Base-by-base conservation (phyloP, 64 coral and sea anemone species). In the Pocillopora damicornis region DNA sequence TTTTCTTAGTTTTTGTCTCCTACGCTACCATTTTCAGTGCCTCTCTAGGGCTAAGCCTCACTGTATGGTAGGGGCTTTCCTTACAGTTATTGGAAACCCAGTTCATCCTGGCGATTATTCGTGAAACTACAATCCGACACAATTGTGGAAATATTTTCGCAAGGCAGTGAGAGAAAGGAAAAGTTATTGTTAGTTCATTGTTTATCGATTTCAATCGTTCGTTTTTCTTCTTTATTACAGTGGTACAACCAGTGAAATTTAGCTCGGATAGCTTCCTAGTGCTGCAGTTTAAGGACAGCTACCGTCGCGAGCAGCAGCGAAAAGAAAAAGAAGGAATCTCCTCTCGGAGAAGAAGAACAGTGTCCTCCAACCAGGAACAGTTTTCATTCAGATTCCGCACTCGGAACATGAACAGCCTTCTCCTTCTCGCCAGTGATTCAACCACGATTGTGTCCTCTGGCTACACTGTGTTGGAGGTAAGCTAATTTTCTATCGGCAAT, bases 331-430 rank as follows among this genome's bases (percentile, higher is more conserved):
- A 86, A 74, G 37, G 59, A 17, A 64, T 58, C n/a, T 37, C 83
- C 1, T 83, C 38, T 61, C 74, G 90, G 18, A 92, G 58, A 9
- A 90, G 83, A 63, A 88, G 94, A 74, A 63, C 91, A 18, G 77
- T 83, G n/a, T 14, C 60, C 23, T 69, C 62, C 3, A 62, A 56
- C 60, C 58, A 60, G 12, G 86, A 92, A 56, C 69, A 89, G 56
- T 90, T 97, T 82, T 90, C 90, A 59, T 58, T 97, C 64, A 63
- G 88, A 61, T 88, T 97, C 51, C 77, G 94, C 25, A 97, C 94
- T 38, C 83, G 87, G 15, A 42, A 97, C 73, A 79, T 11, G 20
- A 71, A 90, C 59, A 91, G 91, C 7, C 71, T 93, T 17, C 36
- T 97, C 25, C 42, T 97, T 62, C 64, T 81, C 37, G 91, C 89